phyloP scores from a whole-genome alignment of 2,888 invertebrate species.

The Drosophila ustulata region DNA sequence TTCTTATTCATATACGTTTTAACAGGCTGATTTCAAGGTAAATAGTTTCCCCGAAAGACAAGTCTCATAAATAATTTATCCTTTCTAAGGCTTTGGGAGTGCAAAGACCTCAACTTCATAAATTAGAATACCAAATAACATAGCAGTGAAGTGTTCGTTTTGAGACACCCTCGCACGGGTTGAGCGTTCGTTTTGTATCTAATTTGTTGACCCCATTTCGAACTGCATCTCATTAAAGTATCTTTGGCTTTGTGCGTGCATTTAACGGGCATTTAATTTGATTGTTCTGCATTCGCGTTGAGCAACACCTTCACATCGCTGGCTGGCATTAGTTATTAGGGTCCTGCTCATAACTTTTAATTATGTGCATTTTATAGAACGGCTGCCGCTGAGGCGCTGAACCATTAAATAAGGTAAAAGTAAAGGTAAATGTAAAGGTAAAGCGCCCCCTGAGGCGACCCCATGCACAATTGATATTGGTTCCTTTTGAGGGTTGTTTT shows the following conservation, averaged over 20 bases:
- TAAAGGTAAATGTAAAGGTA: slow-evolving; percentile 19
- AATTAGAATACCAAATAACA: slow-evolving; percentile 6
- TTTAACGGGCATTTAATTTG: slow-evolving; percentile 51
- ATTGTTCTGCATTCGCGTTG: slow-evolving; percentile 36
- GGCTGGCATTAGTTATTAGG: slow-evolving; percentile 19
- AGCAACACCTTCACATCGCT: slow-evolving; percentile 17
- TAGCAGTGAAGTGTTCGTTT: not conserved
- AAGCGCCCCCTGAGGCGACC: slow-evolving; percentile 4
- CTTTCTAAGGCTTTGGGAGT: no score
- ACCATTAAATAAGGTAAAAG: slow-evolving; percentile 65
- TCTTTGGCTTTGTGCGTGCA: slow-evolving; percentile 14
- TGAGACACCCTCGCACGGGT: not conserved
- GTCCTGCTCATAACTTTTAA: slow-evolving; percentile 61
- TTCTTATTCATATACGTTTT: no score
- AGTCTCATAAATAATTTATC: no score
- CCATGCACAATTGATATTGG: not conserved
- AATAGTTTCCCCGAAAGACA: no score
- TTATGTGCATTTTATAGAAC: slow-evolving; percentile 66
- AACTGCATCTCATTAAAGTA: slow-evolving; percentile 21
- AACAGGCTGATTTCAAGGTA: no score
- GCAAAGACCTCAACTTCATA: not conserved
- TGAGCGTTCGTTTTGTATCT: not conserved
- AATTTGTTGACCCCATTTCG: slow-evolving; percentile 11
- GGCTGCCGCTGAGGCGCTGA: slow-evolving; percentile 42
- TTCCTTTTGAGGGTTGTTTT: slow-evolving; percentile 41